These are phyloP conservation scores for Armadillidium nasatum DNA, from an alignment of 1,140 invertebrate genomes.

Conservation along the genomic window DNA sequence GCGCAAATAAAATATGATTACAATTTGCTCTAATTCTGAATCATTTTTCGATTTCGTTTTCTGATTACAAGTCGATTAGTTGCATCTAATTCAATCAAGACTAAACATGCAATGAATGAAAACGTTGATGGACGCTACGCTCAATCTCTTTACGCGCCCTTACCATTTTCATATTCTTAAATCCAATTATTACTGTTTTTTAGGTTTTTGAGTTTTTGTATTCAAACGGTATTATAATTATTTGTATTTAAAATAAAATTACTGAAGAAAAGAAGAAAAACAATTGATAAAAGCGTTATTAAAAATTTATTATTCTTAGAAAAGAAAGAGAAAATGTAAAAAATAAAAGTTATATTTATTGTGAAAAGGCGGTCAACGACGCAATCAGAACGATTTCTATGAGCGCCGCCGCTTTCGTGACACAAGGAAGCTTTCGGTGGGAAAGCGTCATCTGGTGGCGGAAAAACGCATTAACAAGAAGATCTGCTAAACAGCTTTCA, in stretches of 20 bases:
- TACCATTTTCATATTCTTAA: no score
- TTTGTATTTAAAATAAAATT: no score
- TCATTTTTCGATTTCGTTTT: neutral
- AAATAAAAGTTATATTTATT: neutral
- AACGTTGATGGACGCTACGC: neutral
- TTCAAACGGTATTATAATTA: no score
- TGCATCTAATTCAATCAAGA: neutral
- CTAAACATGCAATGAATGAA: neutral
- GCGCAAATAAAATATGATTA: neutral
- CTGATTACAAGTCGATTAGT: neutral
- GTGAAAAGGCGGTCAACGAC: neutral
- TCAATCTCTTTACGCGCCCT: neutral
- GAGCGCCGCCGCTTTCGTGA: neutral
- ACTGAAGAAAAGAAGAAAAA: no score
- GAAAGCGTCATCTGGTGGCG: neutral
- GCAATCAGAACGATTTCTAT: neutral
- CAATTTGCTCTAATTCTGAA: neutral
- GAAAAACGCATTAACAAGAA: neutral
- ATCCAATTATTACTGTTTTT: no score
- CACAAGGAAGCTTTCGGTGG: neutral
- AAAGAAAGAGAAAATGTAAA: neutral
- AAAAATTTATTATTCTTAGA: neutral
- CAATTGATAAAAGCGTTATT: neutral
- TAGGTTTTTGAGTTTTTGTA: no score
- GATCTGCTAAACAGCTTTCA: constrained; percentile 1